phyloP scores from a whole-genome alignment of 2,888 invertebrate genomes.

The Oscheius onirici region DNA sequence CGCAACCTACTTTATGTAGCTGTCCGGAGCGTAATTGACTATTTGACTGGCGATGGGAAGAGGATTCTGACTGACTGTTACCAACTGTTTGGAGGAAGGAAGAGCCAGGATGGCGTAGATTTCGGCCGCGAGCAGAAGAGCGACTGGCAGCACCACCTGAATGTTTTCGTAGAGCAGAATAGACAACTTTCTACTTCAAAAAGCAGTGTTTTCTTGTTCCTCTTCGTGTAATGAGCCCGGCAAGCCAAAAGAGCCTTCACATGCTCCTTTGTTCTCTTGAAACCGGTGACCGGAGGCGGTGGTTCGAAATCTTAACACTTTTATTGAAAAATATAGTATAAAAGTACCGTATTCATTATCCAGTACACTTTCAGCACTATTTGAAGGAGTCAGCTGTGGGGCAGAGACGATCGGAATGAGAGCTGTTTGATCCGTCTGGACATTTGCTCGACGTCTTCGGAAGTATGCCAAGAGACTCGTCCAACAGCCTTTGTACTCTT shows the following conservation, averaged over 20 bases:
- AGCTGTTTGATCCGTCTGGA: constrained; percentile 34
- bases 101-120: constrained; percentile 51
- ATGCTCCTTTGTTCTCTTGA: constrained; percentile 45
- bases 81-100: neutral
- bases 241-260: constrained; percentile 59
- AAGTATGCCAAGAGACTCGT: neutral
- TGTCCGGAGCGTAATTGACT: constrained; percentile 57
- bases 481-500: constrained; percentile 26
- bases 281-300: constrained; percentile 40
- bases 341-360: constrained; percentile 15
- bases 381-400: neutral
- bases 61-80: constrained; percentile 47
- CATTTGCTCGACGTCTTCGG: neutral
- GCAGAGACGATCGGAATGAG: constrained; percentile 21
- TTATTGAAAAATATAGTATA: neutral
- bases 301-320: constrained; percentile 47
- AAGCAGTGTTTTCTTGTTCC: constrained; percentile 52
- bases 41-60: constrained; percentile 52
- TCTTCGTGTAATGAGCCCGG: constrained; percentile 52
- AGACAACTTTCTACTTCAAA: constrained; percentile 41
- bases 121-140: constrained; percentile 58
- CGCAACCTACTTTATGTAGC: constrained; percentile 49
- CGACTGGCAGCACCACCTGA: constrained; percentile 54
- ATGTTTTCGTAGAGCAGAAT: neutral
- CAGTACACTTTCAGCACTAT: neutral